Evolutionary conservation across 1,140 invertebrate genomes (phyloP).

Genomic region (Arion vulgaris): DNA sequence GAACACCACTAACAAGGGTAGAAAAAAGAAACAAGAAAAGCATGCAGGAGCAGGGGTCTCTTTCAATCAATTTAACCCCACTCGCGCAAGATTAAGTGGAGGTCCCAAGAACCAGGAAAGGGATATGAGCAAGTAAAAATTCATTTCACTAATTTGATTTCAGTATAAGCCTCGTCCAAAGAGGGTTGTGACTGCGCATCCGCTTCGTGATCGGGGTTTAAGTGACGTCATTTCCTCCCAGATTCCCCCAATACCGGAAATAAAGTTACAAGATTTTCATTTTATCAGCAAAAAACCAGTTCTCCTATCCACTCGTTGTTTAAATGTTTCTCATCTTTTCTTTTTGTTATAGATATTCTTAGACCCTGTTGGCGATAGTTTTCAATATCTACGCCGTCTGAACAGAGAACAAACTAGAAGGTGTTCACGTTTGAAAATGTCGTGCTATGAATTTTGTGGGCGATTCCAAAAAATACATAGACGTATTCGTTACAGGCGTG

Average conservation of each 20-base stretch:
- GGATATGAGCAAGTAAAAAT: not conserved
- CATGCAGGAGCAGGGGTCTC: not conserved
- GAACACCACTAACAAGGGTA: too few species aligned
- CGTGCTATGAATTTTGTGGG: not conserved
- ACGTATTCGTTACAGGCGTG: not conserved
- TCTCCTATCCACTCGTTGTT: not conserved
- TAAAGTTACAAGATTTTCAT: slow-evolving; percentile 13
- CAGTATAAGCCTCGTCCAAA: not conserved
- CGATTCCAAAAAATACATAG: not conserved
- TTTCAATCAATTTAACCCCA: not conserved
- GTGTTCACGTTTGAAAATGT: not conserved
- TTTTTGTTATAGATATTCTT: not conserved
- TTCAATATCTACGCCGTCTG: not conserved
- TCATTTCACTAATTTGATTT: slow-evolving; percentile 19
- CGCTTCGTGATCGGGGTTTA: slow-evolving; percentile 24
- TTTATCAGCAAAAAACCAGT: slow-evolving; percentile 18
- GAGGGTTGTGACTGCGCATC: slow-evolving; percentile 21
- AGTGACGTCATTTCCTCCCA: slow-evolving; percentile 24
- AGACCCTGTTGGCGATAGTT: not conserved
- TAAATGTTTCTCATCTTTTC: not conserved
- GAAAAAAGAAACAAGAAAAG: too few species aligned
- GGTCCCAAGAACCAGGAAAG: not conserved
- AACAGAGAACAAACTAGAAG: not conserved
- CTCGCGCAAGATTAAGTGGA: not conserved
- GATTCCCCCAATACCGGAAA: not conserved